Conservation (phyloP, 2,888 invertebrate genomes). For the Mayetiola destructor region DNA sequence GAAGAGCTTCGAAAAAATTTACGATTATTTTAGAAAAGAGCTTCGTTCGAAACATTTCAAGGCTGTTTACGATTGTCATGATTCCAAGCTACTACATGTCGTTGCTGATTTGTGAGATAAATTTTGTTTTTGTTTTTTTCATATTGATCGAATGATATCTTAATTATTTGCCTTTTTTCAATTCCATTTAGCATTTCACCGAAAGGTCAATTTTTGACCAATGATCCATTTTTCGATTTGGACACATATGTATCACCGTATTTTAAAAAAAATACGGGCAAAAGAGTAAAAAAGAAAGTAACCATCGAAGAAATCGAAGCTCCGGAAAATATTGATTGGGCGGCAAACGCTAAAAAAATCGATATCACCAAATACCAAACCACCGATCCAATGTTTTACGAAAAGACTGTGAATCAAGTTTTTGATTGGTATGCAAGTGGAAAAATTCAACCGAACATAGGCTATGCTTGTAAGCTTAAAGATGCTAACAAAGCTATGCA, state of each 20-base stretch:
- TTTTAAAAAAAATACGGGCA: not conserved
- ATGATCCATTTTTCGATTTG: not conserved
- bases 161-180: not conserved
- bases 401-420: not conserved
- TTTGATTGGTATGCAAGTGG: not conserved
- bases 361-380: not conserved
- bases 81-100: not conserved
- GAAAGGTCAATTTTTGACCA: not conserved
- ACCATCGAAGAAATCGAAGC: constrained; percentile 3
- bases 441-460: not conserved
- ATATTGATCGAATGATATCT: too few species aligned
- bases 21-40: not conserved
- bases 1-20: not conserved
- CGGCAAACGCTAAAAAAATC: not conserved
- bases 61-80: not conserved
- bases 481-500: not conserved
- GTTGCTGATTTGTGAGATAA: not conserved
- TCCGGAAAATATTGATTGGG: not conserved
- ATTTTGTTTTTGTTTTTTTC: not conserved
- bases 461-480: not conserved
- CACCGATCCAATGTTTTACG: not conserved
- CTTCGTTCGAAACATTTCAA: not conserved
- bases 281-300: not conserved
- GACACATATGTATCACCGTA: not conserved
- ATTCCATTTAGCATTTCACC: not conserved